Evolutionary conservation across 2,113 vertebrate species (phyloP).

Genomic region (Nannobrachium achirus): DNA sequence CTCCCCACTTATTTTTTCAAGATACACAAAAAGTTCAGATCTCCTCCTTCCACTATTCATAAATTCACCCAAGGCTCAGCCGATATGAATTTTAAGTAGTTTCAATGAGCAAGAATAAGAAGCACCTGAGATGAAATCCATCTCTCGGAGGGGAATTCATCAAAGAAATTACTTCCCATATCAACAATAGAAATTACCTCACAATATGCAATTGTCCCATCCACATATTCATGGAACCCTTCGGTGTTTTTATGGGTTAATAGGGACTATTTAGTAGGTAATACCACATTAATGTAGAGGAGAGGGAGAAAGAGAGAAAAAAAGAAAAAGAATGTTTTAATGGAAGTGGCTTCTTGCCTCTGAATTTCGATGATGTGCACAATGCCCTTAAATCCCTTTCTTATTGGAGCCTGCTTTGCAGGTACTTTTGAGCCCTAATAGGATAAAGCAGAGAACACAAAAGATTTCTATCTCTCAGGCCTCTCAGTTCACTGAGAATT

Average conservation of each 20-base stretch:
- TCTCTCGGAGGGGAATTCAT: conserved; percentile 75
- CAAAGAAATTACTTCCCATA: conserved; percentile 80
- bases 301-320: conserved; percentile 35
- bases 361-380: conserved; percentile 79
- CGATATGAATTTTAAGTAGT: conserved; percentile 77
- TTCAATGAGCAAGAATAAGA: conserved; percentile 68
- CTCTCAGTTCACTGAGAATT: conserved; percentile 78
- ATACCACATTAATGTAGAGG: conserved; percentile 68
- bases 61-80: conserved; percentile 55
- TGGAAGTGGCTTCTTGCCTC: conserved; percentile 74
- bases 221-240: conserved; percentile 76
- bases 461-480: conserved; percentile 80
- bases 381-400: conserved; percentile 79
- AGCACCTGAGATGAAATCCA: conserved; percentile 71
- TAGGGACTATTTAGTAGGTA: conserved; percentile 77
- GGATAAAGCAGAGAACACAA: conserved; percentile 79
- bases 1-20: conserved; percentile 71
- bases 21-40: conserved; percentile 59
- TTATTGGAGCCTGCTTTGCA: conserved; percentile 72
- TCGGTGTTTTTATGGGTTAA: conserved; percentile 75
- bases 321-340: conserved; percentile 64
- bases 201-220: conserved; percentile 78
- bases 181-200: conserved; percentile 81
- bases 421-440: conserved; percentile 77
- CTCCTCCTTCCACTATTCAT: conserved; percentile 67